Conservation (phyloP, 2,113 vertebrate genomes). For the Gobio gobio region DNA sequence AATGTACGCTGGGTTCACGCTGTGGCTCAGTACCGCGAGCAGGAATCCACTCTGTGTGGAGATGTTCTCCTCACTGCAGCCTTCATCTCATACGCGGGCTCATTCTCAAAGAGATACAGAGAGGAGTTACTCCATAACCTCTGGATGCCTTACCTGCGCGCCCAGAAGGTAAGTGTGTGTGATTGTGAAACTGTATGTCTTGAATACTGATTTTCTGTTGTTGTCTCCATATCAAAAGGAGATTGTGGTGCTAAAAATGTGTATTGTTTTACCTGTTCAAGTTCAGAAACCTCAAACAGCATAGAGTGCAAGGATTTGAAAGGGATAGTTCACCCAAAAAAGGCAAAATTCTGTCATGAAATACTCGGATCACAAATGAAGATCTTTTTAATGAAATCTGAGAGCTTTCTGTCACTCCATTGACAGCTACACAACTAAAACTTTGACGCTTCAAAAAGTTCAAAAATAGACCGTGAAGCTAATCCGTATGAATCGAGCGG, state of each 20-base stretch:
- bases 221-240: background rate
- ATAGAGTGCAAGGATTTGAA: background rate
- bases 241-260: background rate
- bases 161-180: constrained; percentile 68
- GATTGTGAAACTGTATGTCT: background rate
- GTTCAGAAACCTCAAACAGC: background rate
- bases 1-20: constrained; percentile 79
- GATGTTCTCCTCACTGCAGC: constrained; percentile 75
- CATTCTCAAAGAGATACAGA: constrained; percentile 76
- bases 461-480: no score
- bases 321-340: no score
- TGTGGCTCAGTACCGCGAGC: constrained; percentile 75
- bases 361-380: no score
- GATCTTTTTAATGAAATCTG: no score
- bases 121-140: constrained; percentile 72
- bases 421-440: no score
- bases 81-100: constrained; percentile 76
- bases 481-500: no score
- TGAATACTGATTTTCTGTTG: background rate
- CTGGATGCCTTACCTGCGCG: constrained; percentile 72
- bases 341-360: no score
- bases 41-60: constrained; percentile 77
- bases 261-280: background rate
- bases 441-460: no score
- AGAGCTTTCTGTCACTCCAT: no score